A percentile compares a stretch with the other conserved stretches of the same genome.
phyloP scores from a whole-genome alignment of 2,797 vertebrate species.

The Enteromius anoplus region DNA sequence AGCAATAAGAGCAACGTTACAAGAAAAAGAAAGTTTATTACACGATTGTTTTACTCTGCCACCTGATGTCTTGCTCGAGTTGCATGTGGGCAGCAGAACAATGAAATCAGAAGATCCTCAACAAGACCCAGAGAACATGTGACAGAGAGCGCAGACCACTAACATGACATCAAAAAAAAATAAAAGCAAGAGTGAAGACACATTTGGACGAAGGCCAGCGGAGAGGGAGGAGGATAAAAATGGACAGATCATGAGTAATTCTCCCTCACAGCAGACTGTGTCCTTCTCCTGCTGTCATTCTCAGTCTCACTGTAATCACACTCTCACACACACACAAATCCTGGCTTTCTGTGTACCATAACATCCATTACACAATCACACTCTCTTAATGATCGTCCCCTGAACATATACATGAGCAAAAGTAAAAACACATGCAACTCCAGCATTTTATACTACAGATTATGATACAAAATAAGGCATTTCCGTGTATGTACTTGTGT shows the following conservation, averaged over 20 bases:
- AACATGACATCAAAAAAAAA: slow-evolving; percentile 41
- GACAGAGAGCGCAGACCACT: slow-evolving; percentile 5
- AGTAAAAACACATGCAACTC: slow-evolving; percentile 94
- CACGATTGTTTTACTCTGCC: slow-evolving; percentile 87
- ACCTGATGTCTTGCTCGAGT: slow-evolving; percentile 84
- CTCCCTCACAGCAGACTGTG: slow-evolving; percentile 39
- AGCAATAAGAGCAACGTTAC: slow-evolving; percentile 59
- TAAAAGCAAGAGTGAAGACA: slow-evolving; percentile 53
- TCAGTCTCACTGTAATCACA: slow-evolving; percentile 54
- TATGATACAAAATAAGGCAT: slow-evolving; percentile 99
- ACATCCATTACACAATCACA: slow-evolving; percentile 43
- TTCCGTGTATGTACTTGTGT: slow-evolving; percentile 80
- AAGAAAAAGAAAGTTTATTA: slow-evolving; percentile 83
- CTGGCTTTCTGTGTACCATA: slow-evolving; percentile 55
- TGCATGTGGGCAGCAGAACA: slow-evolving; percentile 41
- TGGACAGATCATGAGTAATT: slow-evolving; percentile 57
- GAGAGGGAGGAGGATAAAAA: slow-evolving; percentile 61
- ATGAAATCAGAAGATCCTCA: slow-evolving; percentile 35
- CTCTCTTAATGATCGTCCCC: slow-evolving; percentile 42
- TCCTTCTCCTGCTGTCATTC: slow-evolving; percentile 39
- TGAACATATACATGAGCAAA: slow-evolving; percentile 80
- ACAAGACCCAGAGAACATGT: slow-evolving; percentile 30
- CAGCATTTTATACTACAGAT: slow-evolving; percentile 94
- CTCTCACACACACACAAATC: slow-evolving; percentile 34
- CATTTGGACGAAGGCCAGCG: slow-evolving; percentile 54